Base-by-base conservation (phyloP, 2,113 vertebrate species). In the Nannobrachium achirus region DNA sequence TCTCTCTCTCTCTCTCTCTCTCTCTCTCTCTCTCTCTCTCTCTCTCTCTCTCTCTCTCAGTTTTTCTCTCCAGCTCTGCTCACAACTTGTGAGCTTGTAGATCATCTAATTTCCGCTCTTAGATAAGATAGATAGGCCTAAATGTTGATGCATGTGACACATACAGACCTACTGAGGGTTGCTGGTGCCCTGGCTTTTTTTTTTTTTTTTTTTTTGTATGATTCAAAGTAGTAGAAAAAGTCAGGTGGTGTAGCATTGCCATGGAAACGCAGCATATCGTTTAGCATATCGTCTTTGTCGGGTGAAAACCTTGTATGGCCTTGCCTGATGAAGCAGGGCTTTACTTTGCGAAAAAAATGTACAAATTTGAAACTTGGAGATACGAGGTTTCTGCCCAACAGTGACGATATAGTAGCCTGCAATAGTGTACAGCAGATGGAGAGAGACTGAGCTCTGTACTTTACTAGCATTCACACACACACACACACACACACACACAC, bases 231-330 rank as follows among this genome's bases (percentile, higher is more conserved):
- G 67, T 18, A 74, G 71, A 79, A 66, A 48, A 64, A 59, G 58
- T 63, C 64, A 15, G 59, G 62, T 75, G 76, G 76, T 75, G 81
- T 82, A 77, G 69, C 56, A 69, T 91, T 41, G 56, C 86, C 56
- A 84, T 86, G 85, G 89, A 55, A 83, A 89, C 81, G 40, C 74
- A 8, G 74, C 75, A 83, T 80, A 89, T 33, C 25, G 25, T 88
- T 91, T 86, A 88, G 76, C 78, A 88, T 77, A 82, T 72, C 80
- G 81, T n/a, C n/a, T n/a, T n/a, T n/a, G n/a, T n/a, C n/a, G n/a
- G n/a, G n/a, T n/a, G n/a, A n/a, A n/a, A n/a, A n/a, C n/a, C n/a
- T n/a, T n/a, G n/a, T n/a, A n/a, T n/a, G n/a, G n/a, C n/a, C n/a
- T n/a, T n/a, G n/a, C n/a, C n/a, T n/a, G n/a, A n/a, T n/a, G n/a